Conservation (phyloP, 64 coral and sea anemone species). For the Dendrophyllia cribrosa region DNA sequence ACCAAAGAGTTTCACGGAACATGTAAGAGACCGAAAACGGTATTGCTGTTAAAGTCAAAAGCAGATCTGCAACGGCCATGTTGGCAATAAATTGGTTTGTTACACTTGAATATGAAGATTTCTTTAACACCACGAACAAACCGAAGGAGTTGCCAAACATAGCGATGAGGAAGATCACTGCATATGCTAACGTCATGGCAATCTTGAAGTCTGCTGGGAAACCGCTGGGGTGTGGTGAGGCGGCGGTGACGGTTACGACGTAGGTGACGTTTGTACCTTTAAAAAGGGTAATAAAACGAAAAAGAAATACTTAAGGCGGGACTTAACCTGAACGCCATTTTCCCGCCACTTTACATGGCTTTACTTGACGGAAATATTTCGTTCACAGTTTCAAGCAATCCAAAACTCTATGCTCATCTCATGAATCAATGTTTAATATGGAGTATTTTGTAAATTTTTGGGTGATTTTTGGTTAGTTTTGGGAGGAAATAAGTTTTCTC, state of each 20-base stretch:
- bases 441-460: no score
- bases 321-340: no score
- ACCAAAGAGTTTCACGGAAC: neutral
- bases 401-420: no score
- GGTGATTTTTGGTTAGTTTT: no score
- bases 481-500: no score
- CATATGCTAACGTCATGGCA: constrained; percentile 32
- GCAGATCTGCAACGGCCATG: constrained; percentile 60
- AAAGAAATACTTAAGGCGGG: no score
- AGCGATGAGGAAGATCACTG: constrained; percentile 30
- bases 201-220: neutral
- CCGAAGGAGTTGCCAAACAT: constrained; percentile 58
- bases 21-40: constrained; percentile 22
- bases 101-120: constrained; percentile 20
- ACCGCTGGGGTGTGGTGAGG: neutral
- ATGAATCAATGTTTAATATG: no score
- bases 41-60: constrained; percentile 33
- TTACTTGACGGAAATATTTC: no score
- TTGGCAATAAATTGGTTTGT: constrained; percentile 61
- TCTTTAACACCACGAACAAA: constrained; percentile 47
- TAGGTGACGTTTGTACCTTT: neutral
- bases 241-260: neutral
- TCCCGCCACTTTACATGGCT: neutral
- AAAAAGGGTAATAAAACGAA: neutral
- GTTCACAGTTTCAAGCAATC: no score